Evolutionary conservation across 2,888 invertebrate genomes (phyloP).

Genomic region (Thecophora atra): DNA sequence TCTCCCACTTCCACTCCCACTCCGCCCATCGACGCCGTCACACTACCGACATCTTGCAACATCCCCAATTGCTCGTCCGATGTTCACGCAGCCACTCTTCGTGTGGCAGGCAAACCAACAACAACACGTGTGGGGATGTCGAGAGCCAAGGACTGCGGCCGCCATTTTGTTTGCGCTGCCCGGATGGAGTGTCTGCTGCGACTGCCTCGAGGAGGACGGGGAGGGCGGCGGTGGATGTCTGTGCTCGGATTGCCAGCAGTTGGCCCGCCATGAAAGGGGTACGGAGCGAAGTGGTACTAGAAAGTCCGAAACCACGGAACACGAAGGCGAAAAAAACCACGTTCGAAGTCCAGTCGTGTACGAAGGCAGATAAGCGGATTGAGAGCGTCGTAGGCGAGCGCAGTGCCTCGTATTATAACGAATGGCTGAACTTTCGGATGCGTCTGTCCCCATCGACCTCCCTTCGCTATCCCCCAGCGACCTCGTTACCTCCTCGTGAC

Average conservation of each 20-base stretch:
- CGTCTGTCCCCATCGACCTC: not conserved
- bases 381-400: constrained; percentile 50
- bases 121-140: not conserved
- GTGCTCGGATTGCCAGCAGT: constrained; percentile 13
- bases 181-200: constrained; percentile 21
- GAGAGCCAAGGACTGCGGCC: constrained; percentile 27
- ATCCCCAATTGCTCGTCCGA: constrained; percentile 34
- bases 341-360: constrained; percentile 65
- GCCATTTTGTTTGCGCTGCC: constrained; percentile 43
- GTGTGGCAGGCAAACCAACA: constrained; percentile 2
- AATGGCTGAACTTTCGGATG: not conserved
- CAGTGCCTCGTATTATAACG: constrained; percentile 5
- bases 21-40: too few relatives aligned
- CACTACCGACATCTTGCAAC: constrained; percentile 8
- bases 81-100: constrained; percentile 33
- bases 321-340: constrained; percentile 41
- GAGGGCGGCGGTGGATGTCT: not conserved
- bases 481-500: not conserved
- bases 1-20: not conserved
- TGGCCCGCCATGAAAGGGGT: not conserved
- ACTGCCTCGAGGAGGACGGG: not conserved
- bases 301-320: constrained; percentile 30
- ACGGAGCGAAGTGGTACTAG: constrained; percentile 41
- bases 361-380: constrained; percentile 67
- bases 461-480: not conserved